Base-by-base conservation (phyloP, 2,797 vertebrate genomes). In the Semotilus atromaculatus region DNA sequence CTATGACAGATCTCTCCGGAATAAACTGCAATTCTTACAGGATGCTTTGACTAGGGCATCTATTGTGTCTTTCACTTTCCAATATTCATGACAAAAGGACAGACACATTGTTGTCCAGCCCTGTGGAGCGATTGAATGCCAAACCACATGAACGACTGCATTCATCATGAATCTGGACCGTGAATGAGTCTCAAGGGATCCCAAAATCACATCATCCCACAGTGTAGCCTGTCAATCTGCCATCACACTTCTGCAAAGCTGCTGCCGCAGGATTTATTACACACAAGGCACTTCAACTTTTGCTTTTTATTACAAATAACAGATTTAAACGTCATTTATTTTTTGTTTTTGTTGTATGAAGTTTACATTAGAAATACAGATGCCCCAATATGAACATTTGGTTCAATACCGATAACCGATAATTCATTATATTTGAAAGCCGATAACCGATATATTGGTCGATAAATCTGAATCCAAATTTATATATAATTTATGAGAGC, bases 111-210 rank as follows among this genome's bases (percentile, higher is more conserved):
- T 31, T 78, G 38, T 62, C 48, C 36, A 5, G 38, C n/a, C 38
- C 38, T 43, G 60, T 31, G 76, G 58, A 64, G 9, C 10, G 38
- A 78, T 1, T 31, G n/a, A 64, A 64, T 62, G 58, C 58, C 76
- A 78, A 78, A 78, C 16, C 58, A 31, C 36, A 23, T 21, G 76
- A 78, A 31, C 7, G 31, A 60, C 34, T 40, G 53, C 53, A 64
- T 78, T 78, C 38, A 78, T 45, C 76, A 64, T 64, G n/a, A 64
- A 64, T 64, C 55, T 43, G 58, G 38, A 64, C n/a, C 76, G 29
- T 31, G 58, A 64, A 45, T 0, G 58, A 62, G 18, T 64, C 76
- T 64, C 55, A n/a, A 4, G 58, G n/a, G 76, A 78, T 31, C 9
- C 38, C 10, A 2, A 29, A 62, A 64, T 78, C 76, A 21, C 38